Conservation (phyloP, 2,113 vertebrate species). For the Bos taurus region ARS-UCD2.0 NC_037328.1:154959501-154960000, state of each 20-base stretch:
- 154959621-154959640: neutral
- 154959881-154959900: neutral
- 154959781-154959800: neutral
- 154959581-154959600: neutral
- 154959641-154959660: neutral
- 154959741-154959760: neutral
- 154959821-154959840: neutral
- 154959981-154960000: neutral
- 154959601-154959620: neutral
- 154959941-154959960: neutral
- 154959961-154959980: neutral
- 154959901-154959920: neutral
- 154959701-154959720: neutral
- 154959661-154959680: neutral
- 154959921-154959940: neutral
- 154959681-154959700: neutral
- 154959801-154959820: neutral
- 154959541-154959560: neutral
- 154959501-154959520: neutral
- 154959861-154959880: neutral
- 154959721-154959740: neutral
- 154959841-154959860: neutral
- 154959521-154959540: neutral
- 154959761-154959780: constrained; percentile 5
- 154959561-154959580: neutral